Evolutionary conservation across 30 jellyfish, hydroid and myxozoan genomes (phyloP).

Genomic region (Aurelia coerulea): DNA sequence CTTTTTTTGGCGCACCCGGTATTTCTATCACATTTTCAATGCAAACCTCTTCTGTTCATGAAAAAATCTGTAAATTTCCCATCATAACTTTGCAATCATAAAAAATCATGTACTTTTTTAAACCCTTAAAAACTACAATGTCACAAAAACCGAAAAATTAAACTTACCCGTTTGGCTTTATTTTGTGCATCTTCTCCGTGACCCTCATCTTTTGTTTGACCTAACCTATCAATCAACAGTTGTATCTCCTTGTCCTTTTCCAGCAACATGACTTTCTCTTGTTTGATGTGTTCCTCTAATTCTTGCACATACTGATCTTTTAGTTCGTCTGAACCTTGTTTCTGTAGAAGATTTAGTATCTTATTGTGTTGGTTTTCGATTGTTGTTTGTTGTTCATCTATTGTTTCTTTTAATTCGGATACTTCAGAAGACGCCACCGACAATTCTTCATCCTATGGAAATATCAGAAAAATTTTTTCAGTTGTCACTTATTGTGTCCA

Average conservation of each 20-base stretch:
- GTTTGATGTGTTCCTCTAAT: conserved; percentile 15
- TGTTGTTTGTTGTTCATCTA: conserved; percentile 47
- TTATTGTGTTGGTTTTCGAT: conserved; percentile 59
- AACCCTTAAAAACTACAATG: too few relatives aligned
- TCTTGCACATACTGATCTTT: conserved; percentile 34
- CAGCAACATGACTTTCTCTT: conserved; percentile 32
- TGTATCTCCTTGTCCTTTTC: conserved; percentile 67
- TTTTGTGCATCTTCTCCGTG: conserved; percentile 47
- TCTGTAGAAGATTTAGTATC: conserved; percentile 35
- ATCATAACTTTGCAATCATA: too few relatives aligned
- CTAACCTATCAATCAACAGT: conserved; percentile 30
- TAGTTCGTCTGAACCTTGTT: conserved; percentile 41
- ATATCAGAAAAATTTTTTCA: too few relatives aligned
- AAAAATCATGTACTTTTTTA: too few relatives aligned
- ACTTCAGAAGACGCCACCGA: conserved; percentile 36
- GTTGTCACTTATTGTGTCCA: too few relatives aligned
- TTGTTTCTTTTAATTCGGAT: conserved; percentile 45
- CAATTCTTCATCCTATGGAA: conserved; percentile 38
- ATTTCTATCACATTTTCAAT: too few relatives aligned
- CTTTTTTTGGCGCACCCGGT: too few relatives aligned
- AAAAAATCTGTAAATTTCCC: too few relatives aligned
- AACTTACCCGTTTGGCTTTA: conserved; percentile 33
- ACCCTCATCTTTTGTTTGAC: conserved; percentile 10
- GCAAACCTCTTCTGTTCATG: too few relatives aligned
- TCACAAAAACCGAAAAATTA: too few relatives aligned